Percentiles rank a stretch among this genome's conserved stretches.
These are phyloP conservation scores for Eucriotettix oculatus DNA, from an alignment of 2,888 invertebrate species.

Conservation along the genomic window DNA sequence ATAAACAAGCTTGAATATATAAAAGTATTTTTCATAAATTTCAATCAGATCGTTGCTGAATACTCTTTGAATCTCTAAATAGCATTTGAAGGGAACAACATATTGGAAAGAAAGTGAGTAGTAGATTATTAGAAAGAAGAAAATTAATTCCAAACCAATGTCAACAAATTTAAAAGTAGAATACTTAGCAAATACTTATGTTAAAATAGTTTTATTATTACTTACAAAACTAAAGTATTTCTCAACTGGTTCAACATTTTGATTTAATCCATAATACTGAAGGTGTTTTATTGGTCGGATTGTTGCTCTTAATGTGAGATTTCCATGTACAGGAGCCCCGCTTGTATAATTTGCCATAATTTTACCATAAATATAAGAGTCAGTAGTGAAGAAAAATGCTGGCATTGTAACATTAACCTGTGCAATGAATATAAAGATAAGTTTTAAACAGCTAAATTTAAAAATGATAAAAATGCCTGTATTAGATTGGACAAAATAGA, in stretches of 20 bases:
- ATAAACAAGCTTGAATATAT: too few relatives aligned
- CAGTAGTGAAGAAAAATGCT: constrained; percentile 80
- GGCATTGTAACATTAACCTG: constrained; percentile 86
- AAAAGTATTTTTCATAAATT: too few relatives aligned
- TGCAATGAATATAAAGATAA: too few relatives aligned
- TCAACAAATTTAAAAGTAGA: neutral
- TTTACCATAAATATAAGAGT: constrained; percentile 65
- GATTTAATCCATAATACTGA: constrained; percentile 14
- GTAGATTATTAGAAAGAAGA: too few relatives aligned
- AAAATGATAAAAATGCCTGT: too few relatives aligned
- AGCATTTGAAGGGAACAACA: too few relatives aligned
- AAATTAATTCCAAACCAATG: too few relatives aligned
- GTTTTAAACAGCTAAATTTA: too few relatives aligned
- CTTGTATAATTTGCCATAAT: constrained; percentile 93
- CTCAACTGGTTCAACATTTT: constrained; percentile 32
- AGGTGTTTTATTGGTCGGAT: constrained; percentile 26
- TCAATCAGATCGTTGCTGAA: too few relatives aligned
- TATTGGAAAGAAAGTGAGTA: too few relatives aligned
- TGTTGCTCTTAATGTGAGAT: constrained; percentile 69
- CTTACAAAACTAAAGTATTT: constrained; percentile 50
- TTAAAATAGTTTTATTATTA: neutral
- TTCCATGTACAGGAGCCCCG: constrained; percentile 78
- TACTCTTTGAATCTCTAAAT: too few relatives aligned
- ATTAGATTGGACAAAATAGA: too few relatives aligned
- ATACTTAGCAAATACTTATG: neutral